Percentiles rank a stretch among this genome's conserved stretches.
Evolutionary conservation across 2,113 vertebrate genomes (phyloP).

Genomic region (Podarcis muralis): DNA sequence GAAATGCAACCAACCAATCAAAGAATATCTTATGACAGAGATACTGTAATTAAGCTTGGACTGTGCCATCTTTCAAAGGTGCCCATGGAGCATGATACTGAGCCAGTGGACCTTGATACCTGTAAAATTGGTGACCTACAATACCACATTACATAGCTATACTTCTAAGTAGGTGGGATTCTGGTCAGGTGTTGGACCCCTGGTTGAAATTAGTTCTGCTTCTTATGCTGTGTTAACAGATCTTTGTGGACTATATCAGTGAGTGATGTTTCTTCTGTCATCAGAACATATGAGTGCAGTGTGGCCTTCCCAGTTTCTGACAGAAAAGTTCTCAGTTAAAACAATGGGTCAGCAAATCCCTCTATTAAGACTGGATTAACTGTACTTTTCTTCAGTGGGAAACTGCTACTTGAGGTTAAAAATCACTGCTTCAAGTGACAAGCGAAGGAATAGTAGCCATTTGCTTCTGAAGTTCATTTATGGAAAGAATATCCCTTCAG

Average conservation of each 20-base stretch:
- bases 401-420: constrained; percentile 57
- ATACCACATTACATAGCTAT: background rate
- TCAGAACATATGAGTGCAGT: constrained; percentile 45
- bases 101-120: background rate
- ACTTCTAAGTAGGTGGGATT: background rate
- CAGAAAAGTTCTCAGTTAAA: constrained; percentile 55
- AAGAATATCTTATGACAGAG: background rate
- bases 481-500: background rate
- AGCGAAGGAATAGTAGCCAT: constrained; percentile 35
- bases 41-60: background rate
- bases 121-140: background rate
- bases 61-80: background rate
- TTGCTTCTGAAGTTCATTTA: constrained; percentile 16
- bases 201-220: constrained; percentile 30
- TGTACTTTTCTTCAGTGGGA: constrained; percentile 66
- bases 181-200: constrained; percentile 10
- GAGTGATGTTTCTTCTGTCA: constrained; percentile 47
- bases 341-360: constrained; percentile 68
- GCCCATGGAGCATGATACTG: background rate
- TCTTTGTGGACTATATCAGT: constrained; percentile 44
- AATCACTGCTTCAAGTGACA: constrained; percentile 52
- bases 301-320: constrained; percentile 54
- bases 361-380: constrained; percentile 70
- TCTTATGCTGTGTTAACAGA: background rate
- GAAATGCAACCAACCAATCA: no score